Evolutionary conservation across 2,797 vertebrate genomes (phyloP).

Genomic region (Sphaeramia orbicularis): DNA sequence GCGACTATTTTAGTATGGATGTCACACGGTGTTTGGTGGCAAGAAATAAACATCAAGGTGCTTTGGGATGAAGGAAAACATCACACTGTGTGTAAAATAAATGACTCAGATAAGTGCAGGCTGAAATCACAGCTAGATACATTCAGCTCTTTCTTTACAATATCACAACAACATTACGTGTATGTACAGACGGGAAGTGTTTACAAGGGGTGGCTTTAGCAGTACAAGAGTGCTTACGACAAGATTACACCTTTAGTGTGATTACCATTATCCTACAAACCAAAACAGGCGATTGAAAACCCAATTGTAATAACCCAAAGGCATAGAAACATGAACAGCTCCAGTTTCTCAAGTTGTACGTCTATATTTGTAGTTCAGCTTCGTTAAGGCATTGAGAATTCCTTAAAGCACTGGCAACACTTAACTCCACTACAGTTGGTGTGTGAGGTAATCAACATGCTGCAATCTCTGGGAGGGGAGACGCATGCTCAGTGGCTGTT

Average conservation of each 20-base stretch:
- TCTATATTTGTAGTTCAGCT: constrained; percentile 6
- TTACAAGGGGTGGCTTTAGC: constrained; percentile 10
- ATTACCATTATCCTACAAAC: constrained; percentile 16
- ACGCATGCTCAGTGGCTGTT: background rate
- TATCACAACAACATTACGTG: constrained; percentile 26
- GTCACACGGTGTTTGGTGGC: constrained; percentile 25
- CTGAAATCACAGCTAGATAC: constrained; percentile 41
- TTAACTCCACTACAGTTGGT: constrained; percentile 32
- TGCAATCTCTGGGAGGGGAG: constrained; percentile 28
- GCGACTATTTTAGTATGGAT: constrained; percentile 26
- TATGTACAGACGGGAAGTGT: constrained; percentile 7
- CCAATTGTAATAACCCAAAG: background rate
- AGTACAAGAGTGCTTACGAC: constrained; percentile 35
- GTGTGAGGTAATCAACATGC: constrained; percentile 29
- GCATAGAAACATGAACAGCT: background rate
- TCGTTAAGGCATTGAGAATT: constrained; percentile 15
- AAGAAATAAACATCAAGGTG: constrained; percentile 50
- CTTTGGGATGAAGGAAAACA: constrained; percentile 43
- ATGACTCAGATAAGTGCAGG: constrained; percentile 44
- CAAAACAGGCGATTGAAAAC: constrained; percentile 18
- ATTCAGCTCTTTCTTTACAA: constrained; percentile 45
- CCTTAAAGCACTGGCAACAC: background rate
- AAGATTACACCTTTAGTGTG: constrained; percentile 23
- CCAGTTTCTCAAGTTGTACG: no score
- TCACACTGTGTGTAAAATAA: constrained; percentile 48